These are phyloP conservation scores for Condylura cristata DNA, from an alignment of 2,113 vertebrate genomes.

Conservation along the genomic window DNA sequence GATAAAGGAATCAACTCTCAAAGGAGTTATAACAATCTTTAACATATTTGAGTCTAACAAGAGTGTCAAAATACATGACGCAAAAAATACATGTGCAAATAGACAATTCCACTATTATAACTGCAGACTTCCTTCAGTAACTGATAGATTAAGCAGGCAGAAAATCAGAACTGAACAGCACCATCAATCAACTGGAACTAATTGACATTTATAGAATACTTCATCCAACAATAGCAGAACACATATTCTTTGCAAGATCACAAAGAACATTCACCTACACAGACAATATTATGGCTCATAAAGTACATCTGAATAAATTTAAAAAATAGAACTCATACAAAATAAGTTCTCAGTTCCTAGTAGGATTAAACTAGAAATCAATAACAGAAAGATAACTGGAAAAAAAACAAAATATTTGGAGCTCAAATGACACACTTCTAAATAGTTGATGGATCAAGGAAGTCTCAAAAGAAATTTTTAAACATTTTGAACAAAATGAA, in stretches of 20 bases:
- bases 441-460: neutral
- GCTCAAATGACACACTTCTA: neutral
- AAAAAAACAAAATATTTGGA: neutral
- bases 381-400: neutral
- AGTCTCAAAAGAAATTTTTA: neutral
- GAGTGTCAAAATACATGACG: neutral
- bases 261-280: neutral
- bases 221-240: neutral
- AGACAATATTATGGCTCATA: neutral
- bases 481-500: neutral
- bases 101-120: neutral
- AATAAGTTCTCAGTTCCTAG: neutral
- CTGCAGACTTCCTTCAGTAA: neutral
- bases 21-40: neutral
- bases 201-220: neutral
- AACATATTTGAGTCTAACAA: neutral
- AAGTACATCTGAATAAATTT: neutral
- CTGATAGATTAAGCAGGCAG: neutral
- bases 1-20: neutral
- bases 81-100: neutral
- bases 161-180: conserved; percentile 6
- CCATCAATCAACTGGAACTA: conserved; percentile 3
- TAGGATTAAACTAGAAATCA: neutral
- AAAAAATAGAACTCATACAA: neutral
- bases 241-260: neutral